These are phyloP conservation scores for Girardinus metallicus DNA, from an alignment of 2,797 vertebrate species.

Conservation along the genomic window DNA sequence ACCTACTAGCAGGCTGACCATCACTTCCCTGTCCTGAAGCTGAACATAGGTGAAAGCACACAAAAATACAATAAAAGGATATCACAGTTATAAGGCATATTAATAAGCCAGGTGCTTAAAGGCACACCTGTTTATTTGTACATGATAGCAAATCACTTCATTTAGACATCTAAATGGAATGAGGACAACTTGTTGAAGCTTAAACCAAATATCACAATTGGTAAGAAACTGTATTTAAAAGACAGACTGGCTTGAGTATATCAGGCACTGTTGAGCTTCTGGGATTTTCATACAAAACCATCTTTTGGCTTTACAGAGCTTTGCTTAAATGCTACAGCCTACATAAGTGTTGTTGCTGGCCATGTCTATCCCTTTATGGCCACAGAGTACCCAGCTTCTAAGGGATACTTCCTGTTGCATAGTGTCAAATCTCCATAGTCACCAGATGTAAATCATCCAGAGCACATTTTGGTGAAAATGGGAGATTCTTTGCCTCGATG, in stretches of 20 bases:
- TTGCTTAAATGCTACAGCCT: not conserved
- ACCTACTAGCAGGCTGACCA: constrained; percentile 91
- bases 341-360: not conserved
- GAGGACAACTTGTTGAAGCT: no score
- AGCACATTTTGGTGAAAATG: not conserved
- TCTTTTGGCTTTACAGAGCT: no score
- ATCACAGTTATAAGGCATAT: not conserved
- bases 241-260: not conserved
- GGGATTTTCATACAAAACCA: not conserved
- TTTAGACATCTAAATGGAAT: not conserved
- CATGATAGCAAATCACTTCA: not conserved
- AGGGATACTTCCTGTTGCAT: not conserved
- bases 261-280: not conserved
- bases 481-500: not conserved
- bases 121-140: not conserved
- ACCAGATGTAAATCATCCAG: not conserved
- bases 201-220: not conserved
- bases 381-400: not conserved
- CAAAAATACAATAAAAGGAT: not conserved
- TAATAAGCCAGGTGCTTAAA: not conserved
- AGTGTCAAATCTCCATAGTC: not conserved
- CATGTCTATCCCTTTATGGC: not conserved
- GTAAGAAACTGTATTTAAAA: not conserved
- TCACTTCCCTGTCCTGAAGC: constrained; percentile 95
- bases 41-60: constrained; percentile 53